These are phyloP conservation scores for Scaptomyza hsui DNA, from an alignment of 1,140 invertebrate species.

Conservation along the genomic window DNA sequence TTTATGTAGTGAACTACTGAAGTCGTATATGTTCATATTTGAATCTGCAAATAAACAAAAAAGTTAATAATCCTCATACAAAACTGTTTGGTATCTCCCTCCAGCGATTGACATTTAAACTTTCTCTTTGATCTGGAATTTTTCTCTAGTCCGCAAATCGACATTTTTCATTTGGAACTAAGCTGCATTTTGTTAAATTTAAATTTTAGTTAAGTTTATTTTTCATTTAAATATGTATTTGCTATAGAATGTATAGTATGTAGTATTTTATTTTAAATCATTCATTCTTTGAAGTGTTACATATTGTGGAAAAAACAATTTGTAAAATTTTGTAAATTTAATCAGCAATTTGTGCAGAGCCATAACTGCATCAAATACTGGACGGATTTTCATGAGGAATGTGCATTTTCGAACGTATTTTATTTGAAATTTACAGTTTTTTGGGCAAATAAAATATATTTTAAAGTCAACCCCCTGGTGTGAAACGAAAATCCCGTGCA, in stretches of 20 bases:
- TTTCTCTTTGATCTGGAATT: no score
- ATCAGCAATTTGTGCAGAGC: background rate
- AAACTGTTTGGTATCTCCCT: no score
- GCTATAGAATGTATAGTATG: background rate
- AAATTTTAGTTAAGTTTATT: background rate
- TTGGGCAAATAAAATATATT: background rate
- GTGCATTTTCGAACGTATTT: background rate
- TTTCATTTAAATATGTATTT: background rate
- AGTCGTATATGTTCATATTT: no score
- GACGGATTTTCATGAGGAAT: background rate
- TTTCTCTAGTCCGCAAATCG: no score
- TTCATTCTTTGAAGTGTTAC: conserved; percentile 1
- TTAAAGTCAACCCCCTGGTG: background rate
- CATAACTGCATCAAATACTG: background rate
- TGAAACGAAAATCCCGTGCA: no score
- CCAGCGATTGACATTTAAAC: no score
- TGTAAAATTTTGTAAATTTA: background rate
- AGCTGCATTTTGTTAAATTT: background rate
- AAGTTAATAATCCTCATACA: background rate
- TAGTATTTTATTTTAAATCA: background rate
- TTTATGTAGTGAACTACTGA: no score
- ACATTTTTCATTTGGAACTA: background rate
- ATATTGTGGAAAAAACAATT: background rate
- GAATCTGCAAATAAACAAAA: background rate
- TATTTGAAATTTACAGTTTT: background rate